Evolutionary conservation across 2,113 vertebrate species (phyloP).

Genomic region (Todiramphus chloris): DNA sequence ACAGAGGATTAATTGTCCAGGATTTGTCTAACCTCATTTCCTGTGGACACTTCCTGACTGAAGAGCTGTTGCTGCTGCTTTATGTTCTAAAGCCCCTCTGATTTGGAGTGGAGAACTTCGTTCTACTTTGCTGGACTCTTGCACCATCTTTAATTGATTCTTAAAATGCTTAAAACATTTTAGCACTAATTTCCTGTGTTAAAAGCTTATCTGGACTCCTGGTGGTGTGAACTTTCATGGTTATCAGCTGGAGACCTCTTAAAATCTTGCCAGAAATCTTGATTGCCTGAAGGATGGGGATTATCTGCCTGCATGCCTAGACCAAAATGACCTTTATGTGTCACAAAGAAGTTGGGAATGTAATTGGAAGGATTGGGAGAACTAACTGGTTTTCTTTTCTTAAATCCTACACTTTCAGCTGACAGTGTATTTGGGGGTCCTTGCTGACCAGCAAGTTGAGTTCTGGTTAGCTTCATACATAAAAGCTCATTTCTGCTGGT

Average conservation of each 20-base stretch:
- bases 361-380: background rate
- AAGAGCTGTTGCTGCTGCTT: background rate
- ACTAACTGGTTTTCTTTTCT: background rate
- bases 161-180: constrained; percentile 44
- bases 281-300: constrained; percentile 25
- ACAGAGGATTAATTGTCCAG: constrained; percentile 23
- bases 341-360: background rate
- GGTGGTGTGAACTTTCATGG: constrained; percentile 46
- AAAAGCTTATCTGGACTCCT: constrained; percentile 61
- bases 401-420: background rate
- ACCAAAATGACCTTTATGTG: constrained; percentile 43
- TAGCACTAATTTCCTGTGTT: constrained; percentile 62
- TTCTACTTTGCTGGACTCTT: constrained; percentile 5
- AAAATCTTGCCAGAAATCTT: constrained; percentile 52
- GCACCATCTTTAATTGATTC: constrained; percentile 43
- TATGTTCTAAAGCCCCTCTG: constrained; percentile 14
- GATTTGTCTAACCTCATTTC: constrained; percentile 43
- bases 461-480: background rate
- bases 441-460: background rate
- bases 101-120: background rate
- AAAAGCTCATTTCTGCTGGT: background rate
- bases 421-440: background rate
- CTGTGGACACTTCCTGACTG: background rate
- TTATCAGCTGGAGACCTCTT: constrained; percentile 60
- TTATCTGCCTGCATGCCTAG: constrained; percentile 32